phyloP scores from a whole-genome alignment of 2,113 vertebrate genomes.

The Meleagris gallopavo region DNA sequence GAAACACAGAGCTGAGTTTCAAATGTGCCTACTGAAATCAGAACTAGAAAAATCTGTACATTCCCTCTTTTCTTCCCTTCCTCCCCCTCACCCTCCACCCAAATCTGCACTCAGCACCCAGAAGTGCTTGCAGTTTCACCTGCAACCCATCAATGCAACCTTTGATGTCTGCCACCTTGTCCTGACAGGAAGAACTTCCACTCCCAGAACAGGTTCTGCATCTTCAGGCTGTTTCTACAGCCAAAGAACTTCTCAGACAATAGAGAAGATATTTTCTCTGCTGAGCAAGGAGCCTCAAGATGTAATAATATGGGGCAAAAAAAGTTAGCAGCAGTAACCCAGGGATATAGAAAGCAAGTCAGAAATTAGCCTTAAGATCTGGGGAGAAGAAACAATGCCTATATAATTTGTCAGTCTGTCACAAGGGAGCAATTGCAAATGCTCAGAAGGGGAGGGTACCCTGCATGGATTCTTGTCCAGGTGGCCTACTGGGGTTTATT shows the following conservation, averaged over 20 bases:
- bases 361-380: neutral
- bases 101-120: neutral
- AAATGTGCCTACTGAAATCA: neutral
- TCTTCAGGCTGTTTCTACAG: neutral
- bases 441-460: neutral
- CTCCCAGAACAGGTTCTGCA: neutral
- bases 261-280: neutral
- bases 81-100: accelerated
- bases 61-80: neutral
- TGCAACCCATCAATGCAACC: neutral
- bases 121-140: neutral
- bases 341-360: accelerated
- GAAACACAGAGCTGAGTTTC: neutral
- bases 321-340: neutral
- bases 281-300: neutral
- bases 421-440: neutral
- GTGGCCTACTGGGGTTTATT: neutral
- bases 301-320: neutral
- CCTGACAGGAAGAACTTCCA: neutral
- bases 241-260: neutral
- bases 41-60: neutral
- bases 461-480: neutral
- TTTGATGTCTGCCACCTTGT: neutral
- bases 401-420: neutral
- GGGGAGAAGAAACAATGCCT: neutral